Evolutionary conservation across 2,797 vertebrate species (phyloP), one percentile per base, ranked within the genome.

Genomic region (Rousettus madagascariensis): DNA sequence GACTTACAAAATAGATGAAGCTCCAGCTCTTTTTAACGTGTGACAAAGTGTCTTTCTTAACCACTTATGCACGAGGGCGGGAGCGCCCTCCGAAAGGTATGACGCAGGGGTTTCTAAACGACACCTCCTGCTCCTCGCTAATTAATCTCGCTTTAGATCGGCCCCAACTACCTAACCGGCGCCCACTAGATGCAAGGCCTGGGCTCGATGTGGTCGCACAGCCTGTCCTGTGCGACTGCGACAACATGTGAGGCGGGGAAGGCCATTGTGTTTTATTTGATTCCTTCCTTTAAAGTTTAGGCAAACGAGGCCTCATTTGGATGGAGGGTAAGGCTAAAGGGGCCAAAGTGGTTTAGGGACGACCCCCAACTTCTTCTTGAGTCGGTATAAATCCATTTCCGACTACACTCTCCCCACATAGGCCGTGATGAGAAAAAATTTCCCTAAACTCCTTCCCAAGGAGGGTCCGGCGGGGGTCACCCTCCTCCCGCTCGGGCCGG

Each of bases 21-120:
- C 49, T 28, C 53, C 82, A 87, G 20, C 26, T 59, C 46, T 68
- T 30, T 38, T 30, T 59, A 49, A 82, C 82, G 43, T 17, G 51
- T 6, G 8, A 5, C 8, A 24, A 9, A 17, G 15, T 43, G n/a
- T 38, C 49, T 80, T 63, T 75, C 55, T 78, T 19, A 41, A 72
- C 22, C 68, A 66, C 26, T 63, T 53, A 49, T 15, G 11, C 2
- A 5, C 68, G 9, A 41, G 65, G 17, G 49, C 30, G 6, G 77
- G 28, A 55, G 93, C 59, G 33, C 71, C 65, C 49, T 75, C 28
- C 33, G 1, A 49, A 72, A 78, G 82, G 77, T 41, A 66, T 97
- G 97, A 97, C 96, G 96, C 96, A 96, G 91, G 86, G 95, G 72
- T 55, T 95, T 90, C 92, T 68, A 3, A 77, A 77, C 94, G 71